Evolutionary conservation across 2,888 invertebrate species (phyloP).

Genomic region (Petrophora chlorosata): DNA sequence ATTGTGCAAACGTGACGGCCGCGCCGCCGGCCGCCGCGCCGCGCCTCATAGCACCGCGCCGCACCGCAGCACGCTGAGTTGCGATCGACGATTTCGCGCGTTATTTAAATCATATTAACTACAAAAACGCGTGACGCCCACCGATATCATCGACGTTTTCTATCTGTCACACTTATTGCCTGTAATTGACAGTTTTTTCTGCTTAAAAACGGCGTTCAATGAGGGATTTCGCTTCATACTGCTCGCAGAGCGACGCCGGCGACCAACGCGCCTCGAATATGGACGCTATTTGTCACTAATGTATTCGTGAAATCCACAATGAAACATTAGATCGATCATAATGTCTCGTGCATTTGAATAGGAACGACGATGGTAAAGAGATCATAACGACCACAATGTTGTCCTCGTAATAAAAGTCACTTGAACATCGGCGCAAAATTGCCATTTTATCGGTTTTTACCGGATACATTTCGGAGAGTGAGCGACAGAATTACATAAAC

Average conservation of each 20-base stretch:
- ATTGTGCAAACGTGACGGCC: constrained; percentile 12
- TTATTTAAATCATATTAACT: constrained; percentile 25
- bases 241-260: background rate
- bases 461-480: too few species aligned
- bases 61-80: constrained; percentile 2
- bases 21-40: constrained; percentile 5
- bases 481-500: too few species aligned
- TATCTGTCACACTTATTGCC: constrained; percentile 25
- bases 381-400: constrained; percentile 3
- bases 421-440: too few species aligned
- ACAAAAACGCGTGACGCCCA: constrained; percentile 24
- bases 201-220: constrained; percentile 22
- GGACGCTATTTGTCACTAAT: constrained; percentile 19
- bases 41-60: too few species aligned
- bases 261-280: constrained; percentile 11
- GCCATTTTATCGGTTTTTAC: too few species aligned
- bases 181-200: constrained; percentile 20
- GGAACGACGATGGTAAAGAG: constrained; percentile 7
- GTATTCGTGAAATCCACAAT: constrained; percentile 32
- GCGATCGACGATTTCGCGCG: background rate
- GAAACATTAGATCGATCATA: constrained; percentile 15
- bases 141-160: constrained; percentile 21
- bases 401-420: too few species aligned
- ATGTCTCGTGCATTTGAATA: constrained; percentile 21
- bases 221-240: constrained; percentile 19